Percentiles rank a stretch among this genome's conserved stretches.
Evolutionary conservation across 1,140 invertebrate species (phyloP).

Genomic region (Drosophila lowei): DNA sequence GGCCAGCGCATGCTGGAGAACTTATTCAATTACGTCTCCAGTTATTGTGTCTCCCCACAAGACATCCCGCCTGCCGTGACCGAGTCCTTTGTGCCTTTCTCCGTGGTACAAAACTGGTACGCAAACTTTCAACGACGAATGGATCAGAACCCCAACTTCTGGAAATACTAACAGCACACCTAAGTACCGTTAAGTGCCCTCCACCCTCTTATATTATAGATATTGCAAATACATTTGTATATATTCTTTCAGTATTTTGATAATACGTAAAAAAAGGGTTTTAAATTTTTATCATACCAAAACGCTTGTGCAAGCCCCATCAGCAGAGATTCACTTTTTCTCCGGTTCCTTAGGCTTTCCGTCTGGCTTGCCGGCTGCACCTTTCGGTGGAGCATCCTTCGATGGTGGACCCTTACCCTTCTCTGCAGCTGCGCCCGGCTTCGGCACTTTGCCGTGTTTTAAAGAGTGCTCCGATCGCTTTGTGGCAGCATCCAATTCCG

Average conservation of each 20-base stretch:
- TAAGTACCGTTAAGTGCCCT: too few relatives aligned
- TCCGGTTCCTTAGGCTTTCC: background rate
- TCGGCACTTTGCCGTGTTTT: background rate
- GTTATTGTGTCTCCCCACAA: constrained; percentile 91
- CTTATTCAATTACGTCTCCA: constrained; percentile 95
- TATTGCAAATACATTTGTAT: constrained; percentile 38
- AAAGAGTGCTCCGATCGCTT: background rate
- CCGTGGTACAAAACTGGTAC: constrained; percentile 95
- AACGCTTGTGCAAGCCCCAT: background rate
- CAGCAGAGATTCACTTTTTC: background rate
- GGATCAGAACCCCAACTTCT: constrained; percentile 97
- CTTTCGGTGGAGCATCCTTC: background rate
- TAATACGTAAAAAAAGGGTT: background rate
- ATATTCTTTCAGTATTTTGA: constrained; percentile 12
- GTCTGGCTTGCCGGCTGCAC: background rate
- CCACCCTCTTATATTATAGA: constrained; percentile 14
- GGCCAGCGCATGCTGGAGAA: constrained; percentile 96
- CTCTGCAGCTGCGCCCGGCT: background rate
- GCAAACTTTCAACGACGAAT: constrained; percentile 94
- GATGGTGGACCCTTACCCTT: background rate
- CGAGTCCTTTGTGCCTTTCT: constrained; percentile 94
- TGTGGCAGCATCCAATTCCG: background rate
- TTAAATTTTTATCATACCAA: too few relatives aligned
- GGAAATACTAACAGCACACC: constrained; percentile 86
- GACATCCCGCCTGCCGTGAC: constrained; percentile 91